Evolutionary conservation across 2,113 vertebrate genomes (phyloP), one percentile per base, ranked within the genome.

Genomic region (Siphamia tubifer): DNA sequence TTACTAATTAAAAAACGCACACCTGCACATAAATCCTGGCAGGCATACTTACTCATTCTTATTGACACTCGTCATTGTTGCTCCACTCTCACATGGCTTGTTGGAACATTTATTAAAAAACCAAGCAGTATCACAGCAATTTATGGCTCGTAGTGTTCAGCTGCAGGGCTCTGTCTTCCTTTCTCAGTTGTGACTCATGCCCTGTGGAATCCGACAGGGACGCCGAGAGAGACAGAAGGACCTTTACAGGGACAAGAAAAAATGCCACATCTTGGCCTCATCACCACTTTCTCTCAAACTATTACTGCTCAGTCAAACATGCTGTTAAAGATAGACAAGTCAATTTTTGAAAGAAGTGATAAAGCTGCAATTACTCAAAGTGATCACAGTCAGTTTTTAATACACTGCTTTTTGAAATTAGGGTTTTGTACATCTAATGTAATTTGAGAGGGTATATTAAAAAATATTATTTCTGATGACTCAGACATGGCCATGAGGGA

Each of bases 51-150:
- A 17, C 43, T 49, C 48, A 31, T 44, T 8, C 34, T 49, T 68
- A 66, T 25, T 4, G 74, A 32, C 40, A 44, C 48, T 54, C 44
- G 32, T 74, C 51, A 42, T 47, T 82, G 68, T 74, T 79, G 83
- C 48, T n/a, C n/a, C 32, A 58, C 69, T 72, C 86, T 85, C 77
- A 35, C 74, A 77, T 81, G 81, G 79, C 81, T 74, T 76, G 54
- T 89, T 87, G 62, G 77, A 73, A 68, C 44, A 68, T 81, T 87
- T 89, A 87, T 89, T 87, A 87, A 88, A 85, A 82, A 85, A 3
- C 69, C 63, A 67, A 78, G 82, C 81, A 60, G 77, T 85, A 85
- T 87, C 69, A 78, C 49, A 45, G 77, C 61, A 81, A 81, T 87
- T 87, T 85, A 84, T 82, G 49, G 71, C 56, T 73, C 36, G 19